phyloP scores from a whole-genome alignment of 1,140 invertebrate species.

The Zaprionus africanus region DNA sequence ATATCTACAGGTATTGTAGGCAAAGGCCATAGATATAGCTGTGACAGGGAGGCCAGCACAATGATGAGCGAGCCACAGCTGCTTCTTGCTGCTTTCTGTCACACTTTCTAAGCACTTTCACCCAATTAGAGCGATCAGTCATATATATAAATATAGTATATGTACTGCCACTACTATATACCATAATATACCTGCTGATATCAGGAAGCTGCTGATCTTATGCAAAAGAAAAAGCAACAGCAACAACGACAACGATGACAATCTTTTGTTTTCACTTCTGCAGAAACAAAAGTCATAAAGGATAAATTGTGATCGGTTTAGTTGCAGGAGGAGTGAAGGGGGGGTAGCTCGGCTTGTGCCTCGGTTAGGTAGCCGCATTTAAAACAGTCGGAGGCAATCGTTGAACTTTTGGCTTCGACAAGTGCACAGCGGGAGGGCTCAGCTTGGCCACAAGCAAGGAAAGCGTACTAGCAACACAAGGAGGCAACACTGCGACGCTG shows the following conservation, averaged over 20 bases:
- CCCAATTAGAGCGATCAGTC: slow-evolving; percentile 69
- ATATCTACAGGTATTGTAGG: slow-evolving; percentile 58
- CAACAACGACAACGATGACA: slow-evolving; percentile 60
- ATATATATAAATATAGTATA: slow-evolving; percentile 31
- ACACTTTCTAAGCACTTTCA: slow-evolving; percentile 81
- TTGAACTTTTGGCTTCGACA: slow-evolving; percentile 82
- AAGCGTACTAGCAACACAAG: slow-evolving; percentile 12
- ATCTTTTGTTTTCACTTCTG: slow-evolving; percentile 84
- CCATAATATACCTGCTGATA: slow-evolving; percentile 10
- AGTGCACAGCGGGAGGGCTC: slow-evolving; percentile 76
- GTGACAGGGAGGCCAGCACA: slow-evolving; percentile 59
- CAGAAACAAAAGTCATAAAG: slow-evolving; percentile 80
- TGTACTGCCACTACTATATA: background rate
- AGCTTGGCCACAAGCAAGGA: slow-evolving; percentile 52
- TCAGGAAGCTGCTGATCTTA: slow-evolving; percentile 44
- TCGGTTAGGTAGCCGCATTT: slow-evolving; percentile 66
- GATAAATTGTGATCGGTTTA: slow-evolving; percentile 67
- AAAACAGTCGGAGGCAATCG: slow-evolving; percentile 51
- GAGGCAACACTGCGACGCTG: slow-evolving; percentile 20
- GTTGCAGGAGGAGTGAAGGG: slow-evolving; percentile 1
- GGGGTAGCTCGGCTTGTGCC: slow-evolving; percentile 16
- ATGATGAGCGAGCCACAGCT: slow-evolving; percentile 44
- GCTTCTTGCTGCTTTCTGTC: slow-evolving; percentile 39
- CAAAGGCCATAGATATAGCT: slow-evolving; percentile 75
- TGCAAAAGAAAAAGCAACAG: slow-evolving; percentile 28